A percentile compares a stretch with the other conserved stretches of the same genome.
These are phyloP conservation scores for Sitobion miscanthi DNA, from an alignment of 1,140 invertebrate species.

Conservation along the genomic window DNA sequence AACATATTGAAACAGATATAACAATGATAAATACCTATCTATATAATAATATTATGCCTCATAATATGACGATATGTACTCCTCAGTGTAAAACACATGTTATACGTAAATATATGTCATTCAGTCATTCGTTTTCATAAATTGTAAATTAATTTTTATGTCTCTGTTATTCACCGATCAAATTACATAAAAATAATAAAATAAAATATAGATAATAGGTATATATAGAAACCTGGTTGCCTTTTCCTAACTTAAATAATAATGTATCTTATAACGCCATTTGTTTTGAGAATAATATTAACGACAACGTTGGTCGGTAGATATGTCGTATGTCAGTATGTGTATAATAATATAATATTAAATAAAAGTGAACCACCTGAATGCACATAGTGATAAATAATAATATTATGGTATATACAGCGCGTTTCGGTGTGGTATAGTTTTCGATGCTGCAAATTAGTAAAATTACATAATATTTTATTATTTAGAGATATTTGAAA, in stretches of 20 bases:
- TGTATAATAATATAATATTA: not conserved
- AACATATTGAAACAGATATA: too few species aligned
- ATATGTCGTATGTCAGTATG: not conserved
- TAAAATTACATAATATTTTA: not conserved
- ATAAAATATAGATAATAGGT: not conserved
- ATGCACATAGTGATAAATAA: not conserved
- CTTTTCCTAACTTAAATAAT: not conserved
- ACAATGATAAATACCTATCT: too few species aligned
- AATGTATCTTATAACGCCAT: not conserved
- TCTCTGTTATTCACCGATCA: not conserved
- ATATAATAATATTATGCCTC: too few species aligned
- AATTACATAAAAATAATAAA: not conserved
- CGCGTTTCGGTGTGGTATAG: not conserved
- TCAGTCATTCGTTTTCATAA: too few species aligned
- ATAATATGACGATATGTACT: too few species aligned
- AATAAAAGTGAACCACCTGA: not conserved
- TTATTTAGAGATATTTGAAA: not conserved
- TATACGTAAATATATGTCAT: too few species aligned
- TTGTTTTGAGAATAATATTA: not conserved
- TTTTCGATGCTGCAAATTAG: not conserved
- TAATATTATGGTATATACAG: not conserved
- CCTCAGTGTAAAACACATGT: too few species aligned
- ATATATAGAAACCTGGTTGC: not conserved
- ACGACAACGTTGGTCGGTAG: not conserved
- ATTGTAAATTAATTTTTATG: not conserved